Conservation (phyloP, 1,140 invertebrate species). For the Drosophila kohkoa region DNA sequence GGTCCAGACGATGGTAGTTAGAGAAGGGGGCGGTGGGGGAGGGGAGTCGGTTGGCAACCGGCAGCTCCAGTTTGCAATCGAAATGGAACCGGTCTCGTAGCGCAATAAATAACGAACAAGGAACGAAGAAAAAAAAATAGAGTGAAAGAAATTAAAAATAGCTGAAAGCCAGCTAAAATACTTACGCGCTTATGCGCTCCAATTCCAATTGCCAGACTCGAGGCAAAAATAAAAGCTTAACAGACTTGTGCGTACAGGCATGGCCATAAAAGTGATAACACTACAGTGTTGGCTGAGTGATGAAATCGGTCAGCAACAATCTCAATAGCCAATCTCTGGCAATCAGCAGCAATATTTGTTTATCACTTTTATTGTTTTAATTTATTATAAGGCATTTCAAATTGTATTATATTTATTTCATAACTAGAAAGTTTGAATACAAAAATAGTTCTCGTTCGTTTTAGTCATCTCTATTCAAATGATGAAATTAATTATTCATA, state of each 20-base stretch:
- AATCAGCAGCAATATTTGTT: not conserved
- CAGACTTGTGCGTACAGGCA: conserved; percentile 14
- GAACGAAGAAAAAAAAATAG: not conserved
- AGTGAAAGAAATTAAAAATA: conserved; percentile 7
- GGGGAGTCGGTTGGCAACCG: not conserved
- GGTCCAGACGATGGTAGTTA: not conserved
- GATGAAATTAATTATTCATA: not conserved
- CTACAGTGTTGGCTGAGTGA: not conserved
- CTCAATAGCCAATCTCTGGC: not conserved
- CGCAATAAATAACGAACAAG: conserved; percentile 2
- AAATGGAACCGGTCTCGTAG: conserved; percentile 38
- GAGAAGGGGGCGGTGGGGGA: too few relatives aligned
- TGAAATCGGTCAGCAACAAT: conserved; percentile 30
- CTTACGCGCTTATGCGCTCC: conserved; percentile 38
- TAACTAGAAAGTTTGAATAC: too few relatives aligned
- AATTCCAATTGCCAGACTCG: conserved; percentile 27
- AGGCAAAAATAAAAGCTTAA: conserved; percentile 16
- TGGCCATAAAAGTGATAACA: conserved; percentile 40
- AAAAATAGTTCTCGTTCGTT: too few relatives aligned
- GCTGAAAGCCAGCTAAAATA: conserved; percentile 27
- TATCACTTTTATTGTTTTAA: not conserved
- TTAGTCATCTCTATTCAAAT: not conserved
- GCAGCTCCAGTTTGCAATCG: conserved; percentile 38
- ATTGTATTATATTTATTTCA: not conserved
- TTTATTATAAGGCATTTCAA: not conserved